Evolutionary conservation across 2,888 invertebrate genomes (phyloP), one percentile per base, ranked within the genome.

Genomic region (Chymomyza caudatula): DNA sequence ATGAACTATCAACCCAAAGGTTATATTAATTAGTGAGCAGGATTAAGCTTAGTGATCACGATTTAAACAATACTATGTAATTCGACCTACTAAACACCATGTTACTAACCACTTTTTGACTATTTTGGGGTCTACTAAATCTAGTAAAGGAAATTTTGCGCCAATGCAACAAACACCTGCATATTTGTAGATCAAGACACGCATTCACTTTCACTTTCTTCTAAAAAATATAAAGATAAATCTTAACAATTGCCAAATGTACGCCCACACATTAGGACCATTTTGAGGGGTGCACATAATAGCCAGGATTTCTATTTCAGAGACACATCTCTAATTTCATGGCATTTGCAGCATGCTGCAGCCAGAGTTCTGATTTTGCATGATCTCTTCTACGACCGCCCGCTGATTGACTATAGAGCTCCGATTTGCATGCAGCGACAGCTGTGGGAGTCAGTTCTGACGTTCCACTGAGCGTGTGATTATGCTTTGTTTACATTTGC

Each of bases 391-490:
- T 13, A 15, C 19, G 58, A 4, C 4, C 19, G 19, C 43, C 56
- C 42, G 43, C 51, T 25, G n/a, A 11, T 25, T 43, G n/a, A 44
- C 15, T 44, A 37, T 8, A 17, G 25, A 37, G 25, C 23, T 60
- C 75, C 63, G 63, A 20, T 74, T 60, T 42, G 60, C 75, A 60
- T 66, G 60, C 65, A 53, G 44, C 47, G 47, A 47, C 47, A 47
- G 15, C 57, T 65, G 65, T 61, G 58, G 60, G 22, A 25, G 62
- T 19, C 47, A 17, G 17, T 13, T 13, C 51, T 3, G 60, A 73
- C 73, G 63, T 67, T 82, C 79, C 74, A 76, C 77, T 58, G 85
- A 76, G 87, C 85, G 81, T 87, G 87, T 87, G 88, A 87, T 87
- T 84, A 86, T 72, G 57, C 64, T 69, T 65, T 83, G 72, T 77